Conservation (phyloP, 2,797 vertebrate species). For the Lacerta agilis region DNA sequence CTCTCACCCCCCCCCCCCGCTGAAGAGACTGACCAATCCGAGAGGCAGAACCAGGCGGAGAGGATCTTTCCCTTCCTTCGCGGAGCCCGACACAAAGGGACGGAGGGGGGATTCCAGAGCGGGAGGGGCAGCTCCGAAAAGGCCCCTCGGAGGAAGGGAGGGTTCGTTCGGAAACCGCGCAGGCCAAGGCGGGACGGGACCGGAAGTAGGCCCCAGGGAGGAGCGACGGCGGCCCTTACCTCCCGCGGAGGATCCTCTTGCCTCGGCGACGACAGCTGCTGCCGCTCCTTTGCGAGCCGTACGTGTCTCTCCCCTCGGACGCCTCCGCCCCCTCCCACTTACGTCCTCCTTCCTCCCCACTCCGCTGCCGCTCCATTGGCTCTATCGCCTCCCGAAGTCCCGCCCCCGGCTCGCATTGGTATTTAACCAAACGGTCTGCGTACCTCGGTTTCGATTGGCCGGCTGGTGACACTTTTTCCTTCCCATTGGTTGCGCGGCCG, state of each 20-base stretch:
- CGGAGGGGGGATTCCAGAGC: background rate
- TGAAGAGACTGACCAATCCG: background rate
- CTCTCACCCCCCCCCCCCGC: too few relatives aligned
- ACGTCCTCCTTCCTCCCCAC: background rate
- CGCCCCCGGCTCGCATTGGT: background rate
- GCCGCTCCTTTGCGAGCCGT: background rate
- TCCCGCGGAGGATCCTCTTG: too few relatives aligned
- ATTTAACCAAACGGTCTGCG: background rate
- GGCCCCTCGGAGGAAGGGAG: background rate
- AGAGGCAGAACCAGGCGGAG: background rate
- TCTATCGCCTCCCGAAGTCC: background rate
- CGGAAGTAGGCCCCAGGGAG: background rate
- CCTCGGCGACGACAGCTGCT: background rate
- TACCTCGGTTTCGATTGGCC: background rate
- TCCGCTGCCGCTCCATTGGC: background rate
- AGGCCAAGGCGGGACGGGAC: background rate
- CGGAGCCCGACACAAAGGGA: background rate
- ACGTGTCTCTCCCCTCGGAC: constrained; percentile 3
- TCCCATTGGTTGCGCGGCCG: constrained; percentile 14
- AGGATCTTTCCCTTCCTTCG: too few relatives aligned
- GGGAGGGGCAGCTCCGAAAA: background rate
- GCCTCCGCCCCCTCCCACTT: background rate
- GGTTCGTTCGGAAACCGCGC: too few relatives aligned
- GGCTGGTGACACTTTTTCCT: background rate
- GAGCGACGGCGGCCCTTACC: background rate